These are phyloP conservation scores for Galerucella pusilla DNA, from an alignment of 2,888 invertebrate genomes.

Conservation along the genomic window DNA sequence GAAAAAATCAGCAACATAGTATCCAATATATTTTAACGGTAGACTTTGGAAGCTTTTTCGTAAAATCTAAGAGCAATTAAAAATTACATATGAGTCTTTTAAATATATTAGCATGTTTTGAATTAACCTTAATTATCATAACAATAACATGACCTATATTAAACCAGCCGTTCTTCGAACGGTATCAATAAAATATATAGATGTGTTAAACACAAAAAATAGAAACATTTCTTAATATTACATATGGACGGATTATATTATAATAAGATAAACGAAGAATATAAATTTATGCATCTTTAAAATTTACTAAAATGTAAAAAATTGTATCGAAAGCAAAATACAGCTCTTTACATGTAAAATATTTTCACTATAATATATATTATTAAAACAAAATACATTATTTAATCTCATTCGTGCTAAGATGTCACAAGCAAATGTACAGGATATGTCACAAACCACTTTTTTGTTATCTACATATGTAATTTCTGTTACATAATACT, in stretches of 20 bases:
- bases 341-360: slow-evolving; percentile 4
- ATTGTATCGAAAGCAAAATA: slow-evolving; percentile 31
- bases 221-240: slow-evolving; percentile 43
- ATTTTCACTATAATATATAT: slow-evolving; percentile 11
- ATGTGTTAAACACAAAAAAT: slow-evolving; percentile 53
- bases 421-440: slow-evolving; percentile 21
- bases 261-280: slow-evolving; percentile 25
- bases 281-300: slow-evolving; percentile 8
- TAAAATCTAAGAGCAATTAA: not conserved
- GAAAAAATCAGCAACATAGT: too few relatives aligned
- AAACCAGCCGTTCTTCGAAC: slow-evolving; percentile 50
- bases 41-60: too few relatives aligned
- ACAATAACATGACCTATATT: slow-evolving; percentile 53
- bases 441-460: not conserved
- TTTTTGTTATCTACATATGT: not conserved
- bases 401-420: slow-evolving; percentile 31
- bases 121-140: slow-evolving; percentile 41
- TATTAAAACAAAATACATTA: slow-evolving; percentile 12
- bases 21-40: too few relatives aligned
- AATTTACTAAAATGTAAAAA: slow-evolving; percentile 16
- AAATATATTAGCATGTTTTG: not conserved
- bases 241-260: slow-evolving; percentile 38
- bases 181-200: slow-evolving; percentile 56
- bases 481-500: too few relatives aligned
- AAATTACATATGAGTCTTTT: not conserved